Conservation (phyloP, 2,797 vertebrate species). For the Moxostoma hubbsi region DNA sequence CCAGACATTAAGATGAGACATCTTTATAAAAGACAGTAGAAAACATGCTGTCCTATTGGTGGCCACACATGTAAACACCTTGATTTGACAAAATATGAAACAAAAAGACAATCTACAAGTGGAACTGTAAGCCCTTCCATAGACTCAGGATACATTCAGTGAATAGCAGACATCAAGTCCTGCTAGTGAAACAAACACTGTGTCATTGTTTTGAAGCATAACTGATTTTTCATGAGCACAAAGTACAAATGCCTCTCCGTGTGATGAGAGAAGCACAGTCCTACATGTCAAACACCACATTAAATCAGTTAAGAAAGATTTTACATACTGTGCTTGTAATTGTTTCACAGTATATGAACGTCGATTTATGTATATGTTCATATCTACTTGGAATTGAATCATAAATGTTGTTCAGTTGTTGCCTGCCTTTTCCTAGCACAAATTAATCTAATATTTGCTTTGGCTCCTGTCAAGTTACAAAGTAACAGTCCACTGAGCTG, state of each 20-base stretch:
- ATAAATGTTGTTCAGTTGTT: constrained; percentile 44
- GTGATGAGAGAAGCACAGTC: constrained; percentile 50
- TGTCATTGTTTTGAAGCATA: constrained; percentile 54
- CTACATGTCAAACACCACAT: constrained; percentile 57
- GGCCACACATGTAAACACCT: constrained; percentile 81
- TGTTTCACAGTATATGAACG: constrained; percentile 59
- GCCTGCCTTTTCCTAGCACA: constrained; percentile 59
- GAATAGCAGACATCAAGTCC: constrained; percentile 56
- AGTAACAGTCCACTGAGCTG: constrained; percentile 67
- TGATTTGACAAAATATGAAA: constrained; percentile 63
- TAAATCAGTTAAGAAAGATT: constrained; percentile 42
- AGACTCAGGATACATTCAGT: constrained; percentile 67
- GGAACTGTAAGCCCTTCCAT: constrained; percentile 62
- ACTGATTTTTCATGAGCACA: constrained; percentile 46
- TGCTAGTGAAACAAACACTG: constrained; percentile 57
- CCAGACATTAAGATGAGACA: constrained; percentile 83
- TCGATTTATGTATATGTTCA: constrained; percentile 44
- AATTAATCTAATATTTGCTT: constrained; percentile 65
- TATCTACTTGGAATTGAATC: constrained; percentile 43
- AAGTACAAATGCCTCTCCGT: constrained; percentile 45
- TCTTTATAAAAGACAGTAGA: constrained; percentile 96
- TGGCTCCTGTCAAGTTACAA: constrained; percentile 69
- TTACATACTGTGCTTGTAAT: constrained; percentile 61
- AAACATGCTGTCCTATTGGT: constrained; percentile 74
- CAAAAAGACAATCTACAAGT: constrained; percentile 61